phyloP scores from a whole-genome alignment of 1,140 invertebrate genomes.

The Riptortus pedestris region DNA sequence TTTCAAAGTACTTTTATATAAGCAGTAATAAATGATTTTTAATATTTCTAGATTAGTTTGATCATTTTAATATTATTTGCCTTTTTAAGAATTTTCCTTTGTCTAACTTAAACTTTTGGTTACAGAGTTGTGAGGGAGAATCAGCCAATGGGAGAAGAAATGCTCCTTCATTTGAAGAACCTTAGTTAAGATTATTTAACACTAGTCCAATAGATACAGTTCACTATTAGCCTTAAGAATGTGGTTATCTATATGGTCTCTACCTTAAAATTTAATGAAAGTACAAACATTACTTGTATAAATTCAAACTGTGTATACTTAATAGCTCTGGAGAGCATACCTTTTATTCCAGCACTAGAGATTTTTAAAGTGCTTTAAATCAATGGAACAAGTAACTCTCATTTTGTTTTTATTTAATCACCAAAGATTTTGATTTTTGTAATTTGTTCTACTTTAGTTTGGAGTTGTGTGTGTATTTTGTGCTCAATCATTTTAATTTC shows the following conservation, averaged over 20 bases:
- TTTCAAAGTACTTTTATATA: neutral
- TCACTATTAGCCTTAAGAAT: constrained; percentile 16
- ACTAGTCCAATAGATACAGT: constrained; percentile 16
- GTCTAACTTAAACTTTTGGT: neutral
- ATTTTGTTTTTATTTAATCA: constrained; percentile 3
- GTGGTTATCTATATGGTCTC: neutral
- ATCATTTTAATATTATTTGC: neutral
- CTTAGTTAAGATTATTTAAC: constrained; percentile 1
- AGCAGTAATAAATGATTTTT: neutral
- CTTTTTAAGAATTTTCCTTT: neutral
- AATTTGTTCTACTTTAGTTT: neutral
- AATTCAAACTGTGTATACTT: neutral
- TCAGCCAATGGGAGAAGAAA: constrained; percentile 18
- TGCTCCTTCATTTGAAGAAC: constrained; percentile 3
- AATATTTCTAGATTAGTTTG: neutral
- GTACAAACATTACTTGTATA: constrained; percentile 7
- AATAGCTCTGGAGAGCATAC: neutral
- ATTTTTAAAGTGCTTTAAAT: neutral
- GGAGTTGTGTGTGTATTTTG: neutral
- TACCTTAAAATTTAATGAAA: neutral
- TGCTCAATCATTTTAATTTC: too few relatives aligned
- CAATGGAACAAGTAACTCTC: neutral
- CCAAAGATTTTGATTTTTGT: constrained; percentile 8
- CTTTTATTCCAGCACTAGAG: neutral
- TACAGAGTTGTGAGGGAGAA: constrained; percentile 23